These are phyloP conservation scores for Leucoraja ocellata DNA, from an alignment of 2,797 vertebrate genomes.

Conservation along the genomic window DNA sequence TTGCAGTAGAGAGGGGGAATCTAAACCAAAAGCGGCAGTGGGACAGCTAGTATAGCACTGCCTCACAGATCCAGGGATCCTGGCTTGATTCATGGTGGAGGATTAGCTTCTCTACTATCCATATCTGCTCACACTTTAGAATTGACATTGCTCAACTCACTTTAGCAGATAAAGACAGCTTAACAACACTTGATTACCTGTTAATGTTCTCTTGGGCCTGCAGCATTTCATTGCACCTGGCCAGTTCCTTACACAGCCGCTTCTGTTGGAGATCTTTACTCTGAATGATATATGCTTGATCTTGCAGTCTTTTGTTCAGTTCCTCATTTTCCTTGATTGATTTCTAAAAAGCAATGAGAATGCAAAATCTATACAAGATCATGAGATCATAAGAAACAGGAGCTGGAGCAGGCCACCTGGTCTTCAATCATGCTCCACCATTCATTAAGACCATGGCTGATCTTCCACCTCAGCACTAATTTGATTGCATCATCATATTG, in stretches of 20 bases:
- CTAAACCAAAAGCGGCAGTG: no score
- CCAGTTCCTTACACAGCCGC: slow-evolving; percentile 61
- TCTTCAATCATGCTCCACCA: no score
- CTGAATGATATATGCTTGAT: slow-evolving; percentile 63
- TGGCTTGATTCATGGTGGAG: no score
- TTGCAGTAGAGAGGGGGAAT: no score
- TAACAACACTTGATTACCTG: slow-evolving; percentile 54
- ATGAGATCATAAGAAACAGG: no score
- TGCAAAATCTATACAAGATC: not conserved
- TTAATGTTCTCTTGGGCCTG: slow-evolving; percentile 62
- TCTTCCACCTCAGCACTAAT: no score
- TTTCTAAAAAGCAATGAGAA: slow-evolving; percentile 49
- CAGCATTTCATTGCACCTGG: slow-evolving; percentile 57
- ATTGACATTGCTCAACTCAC: not conserved
- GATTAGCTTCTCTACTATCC: not conserved
- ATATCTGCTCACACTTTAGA: not conserved
- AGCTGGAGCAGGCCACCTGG: no score
- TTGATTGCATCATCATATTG: no score
- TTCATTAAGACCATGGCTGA: no score
- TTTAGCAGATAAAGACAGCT: not conserved
- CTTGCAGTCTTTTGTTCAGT: slow-evolving; percentile 60
- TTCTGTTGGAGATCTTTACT: slow-evolving; percentile 62
- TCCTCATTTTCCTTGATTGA: slow-evolving; percentile 67
- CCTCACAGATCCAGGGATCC: no score
- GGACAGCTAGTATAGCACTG: no score